A percentile compares a stretch with the other conserved stretches of the same genome.
Evolutionary conservation across 2,888 invertebrate species (phyloP).

Genomic region (Trimorus sp.): DNA sequence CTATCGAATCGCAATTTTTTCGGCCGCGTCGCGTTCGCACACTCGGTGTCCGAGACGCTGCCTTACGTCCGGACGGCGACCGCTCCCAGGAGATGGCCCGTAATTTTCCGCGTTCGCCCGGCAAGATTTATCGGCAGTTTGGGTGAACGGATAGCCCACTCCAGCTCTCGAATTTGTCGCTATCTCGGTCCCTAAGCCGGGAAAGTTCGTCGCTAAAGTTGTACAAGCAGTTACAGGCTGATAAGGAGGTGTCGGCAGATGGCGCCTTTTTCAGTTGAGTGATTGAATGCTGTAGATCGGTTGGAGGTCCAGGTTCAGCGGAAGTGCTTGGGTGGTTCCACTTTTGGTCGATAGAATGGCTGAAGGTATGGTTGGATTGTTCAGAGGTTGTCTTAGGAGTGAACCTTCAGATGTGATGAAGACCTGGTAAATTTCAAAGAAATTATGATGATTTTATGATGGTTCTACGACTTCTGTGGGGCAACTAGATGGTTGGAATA

Average conservation of each 20-base stretch:
- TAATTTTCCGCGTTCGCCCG: slow-evolving; percentile 33
- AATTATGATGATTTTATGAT: no score
- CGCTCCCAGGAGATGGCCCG: slow-evolving; percentile 24
- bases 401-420: no score
- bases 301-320: slow-evolving; percentile 30
- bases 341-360: slow-evolving; percentile 61
- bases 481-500: no score
- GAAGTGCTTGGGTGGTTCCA: slow-evolving; percentile 35
- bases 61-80: slow-evolving; percentile 14
- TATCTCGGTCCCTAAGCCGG: slow-evolving; percentile 13
- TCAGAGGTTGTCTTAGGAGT: slow-evolving; percentile 66
- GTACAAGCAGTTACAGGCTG: not conserved
- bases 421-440: no score
- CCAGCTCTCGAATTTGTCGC: slow-evolving; percentile 20
- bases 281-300: slow-evolving; percentile 51
- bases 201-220: slow-evolving; percentile 12
- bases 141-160: slow-evolving; percentile 23
- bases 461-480: no score
- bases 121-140: slow-evolving; percentile 40
- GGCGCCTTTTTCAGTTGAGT: slow-evolving; percentile 13
- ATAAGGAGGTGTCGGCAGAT: not conserved
- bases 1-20: slow-evolving; percentile 26
- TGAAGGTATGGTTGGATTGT: slow-evolving; percentile 63
- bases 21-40: slow-evolving; percentile 8
- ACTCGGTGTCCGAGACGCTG: slow-evolving; percentile 19